Conservation (phyloP, 2,113 vertebrate species). For the Vimba vimba region DNA sequence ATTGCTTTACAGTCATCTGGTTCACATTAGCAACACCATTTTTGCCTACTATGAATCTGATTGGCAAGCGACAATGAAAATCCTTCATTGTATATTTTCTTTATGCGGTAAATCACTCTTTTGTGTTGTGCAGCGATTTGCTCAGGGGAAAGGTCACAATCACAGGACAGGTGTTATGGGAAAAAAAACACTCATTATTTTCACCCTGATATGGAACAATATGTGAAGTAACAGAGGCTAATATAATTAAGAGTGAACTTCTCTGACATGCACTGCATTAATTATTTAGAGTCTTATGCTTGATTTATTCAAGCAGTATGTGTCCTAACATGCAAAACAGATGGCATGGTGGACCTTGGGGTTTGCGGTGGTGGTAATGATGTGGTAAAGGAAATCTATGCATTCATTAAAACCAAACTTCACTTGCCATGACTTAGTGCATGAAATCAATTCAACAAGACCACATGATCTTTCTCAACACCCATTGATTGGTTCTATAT, state of each 20-base stretch:
- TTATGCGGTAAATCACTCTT: background rate
- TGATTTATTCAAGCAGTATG: slow-evolving; percentile 42
- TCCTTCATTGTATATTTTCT: background rate
- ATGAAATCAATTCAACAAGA: slow-evolving; percentile 39
- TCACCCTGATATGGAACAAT: background rate
- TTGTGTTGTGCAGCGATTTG: background rate
- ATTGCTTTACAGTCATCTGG: slow-evolving; percentile 52
- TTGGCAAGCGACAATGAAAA: background rate
- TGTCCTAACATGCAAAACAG: slow-evolving; percentile 33
- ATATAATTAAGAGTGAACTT: background rate
- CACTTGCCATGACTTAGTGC: background rate
- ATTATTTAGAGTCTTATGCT: slow-evolving; percentile 11
- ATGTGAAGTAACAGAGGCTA: background rate
- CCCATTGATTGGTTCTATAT: slow-evolving; percentile 9
- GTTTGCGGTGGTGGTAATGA: background rate
- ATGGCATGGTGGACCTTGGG: background rate
- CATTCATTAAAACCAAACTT: slow-evolving; percentile 37
- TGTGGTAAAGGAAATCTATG: slow-evolving; percentile 23
- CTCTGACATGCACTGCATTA: background rate
- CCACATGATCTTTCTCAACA: slow-evolving; percentile 13
- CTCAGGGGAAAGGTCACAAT: background rate
- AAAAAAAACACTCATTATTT: slow-evolving; percentile 16
- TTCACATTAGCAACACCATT: slow-evolving; percentile 41
- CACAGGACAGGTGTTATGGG: background rate
- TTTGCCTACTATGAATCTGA: slow-evolving; percentile 38